Percentiles rank a stretch among this genome's conserved stretches.
These are phyloP conservation scores for Prorops nasuta DNA, from an alignment of 1,140 invertebrate species.

Conservation along the genomic window DNA sequence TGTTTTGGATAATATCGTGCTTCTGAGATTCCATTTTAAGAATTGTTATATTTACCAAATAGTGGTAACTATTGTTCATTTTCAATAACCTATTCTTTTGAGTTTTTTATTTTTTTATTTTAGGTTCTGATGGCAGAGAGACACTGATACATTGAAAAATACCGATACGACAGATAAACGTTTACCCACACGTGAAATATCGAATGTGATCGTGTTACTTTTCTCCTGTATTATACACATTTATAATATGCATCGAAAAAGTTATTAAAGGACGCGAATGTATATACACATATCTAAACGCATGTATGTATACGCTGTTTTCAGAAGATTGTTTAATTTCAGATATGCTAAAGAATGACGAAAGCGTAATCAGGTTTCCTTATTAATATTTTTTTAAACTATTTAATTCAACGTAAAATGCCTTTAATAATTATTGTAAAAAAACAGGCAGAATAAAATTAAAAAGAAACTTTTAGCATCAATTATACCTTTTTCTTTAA, in stretches of 20 bases:
- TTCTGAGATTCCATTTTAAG: too few species aligned
- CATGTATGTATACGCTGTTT: slow-evolving; percentile 7
- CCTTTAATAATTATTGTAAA: too few species aligned
- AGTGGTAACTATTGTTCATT: too few species aligned
- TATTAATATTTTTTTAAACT: background rate
- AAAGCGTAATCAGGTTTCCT: background rate
- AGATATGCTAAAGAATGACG: background rate
- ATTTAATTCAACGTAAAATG: too few species aligned
- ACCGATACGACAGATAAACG: slow-evolving; percentile 46
- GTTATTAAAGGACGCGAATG: background rate
- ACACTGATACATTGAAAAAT: slow-evolving; percentile 51
- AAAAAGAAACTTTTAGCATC: too few species aligned
- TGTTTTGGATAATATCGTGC: too few species aligned
- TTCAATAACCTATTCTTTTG: background rate
- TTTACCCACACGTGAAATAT: slow-evolving; percentile 42
- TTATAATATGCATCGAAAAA: background rate
- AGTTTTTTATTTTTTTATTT: slow-evolving; percentile 14
- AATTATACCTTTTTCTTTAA: too few species aligned
- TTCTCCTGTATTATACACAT: slow-evolving; percentile 22
- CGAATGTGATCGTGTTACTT: slow-evolving; percentile 32
- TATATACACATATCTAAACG: slow-evolving; percentile 25
- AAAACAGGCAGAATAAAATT: too few species aligned
- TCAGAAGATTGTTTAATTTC: too few species aligned
- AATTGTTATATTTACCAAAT: too few species aligned
- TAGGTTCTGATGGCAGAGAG: slow-evolving; percentile 25